Conservation (phyloP, 2,113 vertebrate species). For the Pachyramphus minor region DNA sequence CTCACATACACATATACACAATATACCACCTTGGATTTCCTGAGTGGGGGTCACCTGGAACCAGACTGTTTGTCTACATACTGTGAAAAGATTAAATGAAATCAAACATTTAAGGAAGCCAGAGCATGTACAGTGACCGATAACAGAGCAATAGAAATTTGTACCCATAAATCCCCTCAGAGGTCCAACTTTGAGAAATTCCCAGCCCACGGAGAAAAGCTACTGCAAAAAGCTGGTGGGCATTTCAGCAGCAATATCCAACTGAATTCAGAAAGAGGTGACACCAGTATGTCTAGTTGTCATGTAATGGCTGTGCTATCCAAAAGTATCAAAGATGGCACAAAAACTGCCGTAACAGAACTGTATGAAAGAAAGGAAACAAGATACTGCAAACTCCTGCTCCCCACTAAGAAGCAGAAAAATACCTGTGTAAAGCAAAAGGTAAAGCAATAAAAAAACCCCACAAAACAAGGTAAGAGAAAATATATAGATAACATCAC, state of each 20-base stretch:
- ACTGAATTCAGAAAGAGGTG: neutral
- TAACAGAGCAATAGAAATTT: neutral
- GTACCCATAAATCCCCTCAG: neutral
- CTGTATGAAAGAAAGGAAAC: neutral
- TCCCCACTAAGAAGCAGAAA: neutral
- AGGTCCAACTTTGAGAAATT: neutral
- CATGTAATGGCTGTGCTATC: neutral
- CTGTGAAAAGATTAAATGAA: neutral
- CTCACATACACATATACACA: neutral
- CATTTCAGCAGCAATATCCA: neutral
- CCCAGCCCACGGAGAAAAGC: neutral
- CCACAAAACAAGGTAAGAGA: neutral
- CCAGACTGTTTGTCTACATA: neutral
- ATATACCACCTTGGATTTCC: neutral
- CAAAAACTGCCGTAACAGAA: neutral
- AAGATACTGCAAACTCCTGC: neutral
- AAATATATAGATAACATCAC: neutral
- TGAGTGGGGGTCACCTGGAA: neutral
- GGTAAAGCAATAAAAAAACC: neutral
- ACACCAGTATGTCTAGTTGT: neutral
- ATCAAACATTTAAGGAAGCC: neutral
- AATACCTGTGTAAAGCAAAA: neutral
- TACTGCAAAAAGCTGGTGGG: neutral
- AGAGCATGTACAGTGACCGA: neutral
- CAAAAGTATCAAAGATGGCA: neutral